These are phyloP conservation scores for Rhynchophorus ferrugineus DNA, from an alignment of 1,140 invertebrate species.

Conservation along the genomic window DNA sequence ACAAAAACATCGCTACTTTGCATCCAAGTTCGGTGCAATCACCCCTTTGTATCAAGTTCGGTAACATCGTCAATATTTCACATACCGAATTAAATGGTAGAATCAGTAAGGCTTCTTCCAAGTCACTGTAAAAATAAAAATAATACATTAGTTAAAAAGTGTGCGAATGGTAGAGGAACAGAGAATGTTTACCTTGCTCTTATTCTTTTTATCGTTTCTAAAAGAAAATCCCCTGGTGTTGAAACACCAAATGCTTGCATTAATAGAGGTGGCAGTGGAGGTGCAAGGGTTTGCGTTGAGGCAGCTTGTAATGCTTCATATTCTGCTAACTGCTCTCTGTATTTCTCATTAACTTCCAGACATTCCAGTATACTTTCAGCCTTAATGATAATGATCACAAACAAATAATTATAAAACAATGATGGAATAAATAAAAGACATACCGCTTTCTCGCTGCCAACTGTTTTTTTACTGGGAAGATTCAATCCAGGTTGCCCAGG, in stretches of 20 bases:
- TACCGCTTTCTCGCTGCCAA: conserved; percentile 77
- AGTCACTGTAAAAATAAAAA: conserved; percentile 57
- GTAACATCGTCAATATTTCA: conserved; percentile 67
- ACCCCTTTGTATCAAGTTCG: conserved; percentile 55
- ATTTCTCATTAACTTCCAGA: conserved; percentile 69
- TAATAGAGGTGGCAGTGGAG: conserved; percentile 55
- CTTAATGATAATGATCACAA: conserved; percentile 40
- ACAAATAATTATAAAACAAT: too few relatives aligned
- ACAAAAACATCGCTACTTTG: conserved; percentile 69
- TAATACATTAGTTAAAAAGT: background rate
- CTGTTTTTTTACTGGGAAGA: conserved; percentile 81
- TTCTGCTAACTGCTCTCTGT: conserved; percentile 47
- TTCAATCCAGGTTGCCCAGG: conserved; percentile 64
- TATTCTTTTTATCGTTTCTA: conserved; percentile 71
- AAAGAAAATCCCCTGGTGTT: conserved; percentile 69
- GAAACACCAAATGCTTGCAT: conserved; percentile 70
- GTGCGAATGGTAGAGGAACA: background rate
- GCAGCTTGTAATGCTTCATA: conserved; percentile 35
- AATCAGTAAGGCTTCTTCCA: conserved; percentile 82
- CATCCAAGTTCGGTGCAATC: conserved; percentile 69
- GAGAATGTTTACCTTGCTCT: conserved; percentile 52
- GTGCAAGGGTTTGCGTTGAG: conserved; percentile 31
- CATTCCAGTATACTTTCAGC: conserved; percentile 86
- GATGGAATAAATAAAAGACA: too few relatives aligned
- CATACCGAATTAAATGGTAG: conserved; percentile 77